Evolutionary conservation across 2,797 vertebrate species (phyloP), one percentile per base, ranked within the genome.

Genomic region (Parambassis ranga): DNA sequence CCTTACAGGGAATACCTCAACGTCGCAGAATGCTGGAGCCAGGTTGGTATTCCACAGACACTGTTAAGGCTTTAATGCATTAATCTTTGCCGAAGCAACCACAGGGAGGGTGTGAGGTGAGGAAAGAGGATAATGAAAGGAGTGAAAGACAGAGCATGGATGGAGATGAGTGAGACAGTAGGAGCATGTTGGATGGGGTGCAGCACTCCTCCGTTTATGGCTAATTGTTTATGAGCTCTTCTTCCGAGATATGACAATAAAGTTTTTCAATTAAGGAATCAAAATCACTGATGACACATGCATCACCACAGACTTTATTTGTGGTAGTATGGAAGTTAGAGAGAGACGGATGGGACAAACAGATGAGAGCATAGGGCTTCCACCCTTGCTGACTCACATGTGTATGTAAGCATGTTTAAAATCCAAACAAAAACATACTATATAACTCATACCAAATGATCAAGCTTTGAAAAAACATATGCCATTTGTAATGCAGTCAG

Each of bases 21-120:
- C 53, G 6, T 20, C 35, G 49, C 61, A 82, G 30, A 43, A 33
- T 33, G 16, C 7, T 31, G 15, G 22, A 36, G 41, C 26, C 35
- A 16, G 19, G 31, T 73, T 71, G 44, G 53, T 62, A 81, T 75
- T 76, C 63, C 69, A 41, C 64, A 55, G 48, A 55, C 28, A 23
- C 43, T 28, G 56, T 49, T 32, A 39, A 41, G 42, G 37, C 63
- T 60, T 64, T 60, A 59, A 51, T n/a, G 26, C 61, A 33, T 62
- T 48, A 65, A 49, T 50, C 56, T 58, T 56, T 71, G 56, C 77
- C 53, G 59, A 39, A 46, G 55, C 26, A 51, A 62, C 81, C 38
- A 44, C 18, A 58, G 47, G 19, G 18, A 11, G 8, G 15, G 27
- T 14, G 13, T 37, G 41, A 24, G 46, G 10, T 4, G 41, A 16